phyloP scores from a whole-genome alignment of 2,113 vertebrate genomes.

The Euleptes europaea region DNA sequence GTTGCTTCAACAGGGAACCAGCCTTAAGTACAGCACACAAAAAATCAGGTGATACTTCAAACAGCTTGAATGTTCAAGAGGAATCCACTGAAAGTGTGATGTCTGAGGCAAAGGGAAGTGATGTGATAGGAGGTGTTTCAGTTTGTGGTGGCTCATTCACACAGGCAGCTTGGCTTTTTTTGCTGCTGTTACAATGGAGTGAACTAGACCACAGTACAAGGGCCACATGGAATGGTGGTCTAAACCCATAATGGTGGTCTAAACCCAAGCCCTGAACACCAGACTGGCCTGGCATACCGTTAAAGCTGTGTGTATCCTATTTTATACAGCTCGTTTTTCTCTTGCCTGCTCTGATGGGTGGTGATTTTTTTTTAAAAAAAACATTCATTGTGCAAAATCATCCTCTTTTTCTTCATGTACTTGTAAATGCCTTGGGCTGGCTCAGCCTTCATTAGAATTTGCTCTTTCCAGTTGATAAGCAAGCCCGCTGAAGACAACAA shows the following conservation, averaged over 20 bases:
- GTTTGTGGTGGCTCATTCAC: no score
- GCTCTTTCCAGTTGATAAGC: slow-evolving; percentile 2
- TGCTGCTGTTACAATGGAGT: background rate
- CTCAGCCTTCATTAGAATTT: slow-evolving; percentile 4
- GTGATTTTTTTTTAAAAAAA: background rate
- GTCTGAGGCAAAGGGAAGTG: no score
- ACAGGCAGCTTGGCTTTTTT: background rate
- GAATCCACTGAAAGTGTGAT: no score
- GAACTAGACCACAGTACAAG: background rate
- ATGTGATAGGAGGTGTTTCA: no score
- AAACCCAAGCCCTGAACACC: background rate
- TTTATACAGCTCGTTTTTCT: background rate
- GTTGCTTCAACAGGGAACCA: no score
- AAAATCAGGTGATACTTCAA: no score
- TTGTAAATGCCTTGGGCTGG: background rate
- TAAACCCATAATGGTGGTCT: background rate
- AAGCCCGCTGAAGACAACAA: background rate
- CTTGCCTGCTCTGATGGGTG: background rate
- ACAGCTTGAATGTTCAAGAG: no score
- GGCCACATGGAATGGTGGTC: background rate
- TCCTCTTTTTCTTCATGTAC: background rate
- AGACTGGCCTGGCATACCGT: background rate
- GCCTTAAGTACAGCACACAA: no score
- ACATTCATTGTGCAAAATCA: background rate
- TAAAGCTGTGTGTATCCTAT: background rate